Conservation (phyloP, 2,797 vertebrate genomes). For the Thaleichthys pacificus region DNA sequence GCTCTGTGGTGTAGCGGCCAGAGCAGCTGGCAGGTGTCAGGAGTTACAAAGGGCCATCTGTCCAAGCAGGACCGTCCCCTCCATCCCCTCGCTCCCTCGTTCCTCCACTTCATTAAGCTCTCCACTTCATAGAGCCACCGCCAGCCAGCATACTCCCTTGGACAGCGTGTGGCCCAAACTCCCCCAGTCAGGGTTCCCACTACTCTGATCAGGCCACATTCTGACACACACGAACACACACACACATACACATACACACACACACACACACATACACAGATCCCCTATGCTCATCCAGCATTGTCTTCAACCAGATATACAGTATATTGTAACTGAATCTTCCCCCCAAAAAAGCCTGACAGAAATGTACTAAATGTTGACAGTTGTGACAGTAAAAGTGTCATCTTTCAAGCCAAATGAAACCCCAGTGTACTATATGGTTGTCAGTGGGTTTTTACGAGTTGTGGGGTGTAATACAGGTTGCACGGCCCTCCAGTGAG, state of each 20-base stretch:
- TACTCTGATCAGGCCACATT: slow-evolving; percentile 1
- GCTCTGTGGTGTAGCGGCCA: slow-evolving; percentile 51
- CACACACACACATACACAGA: background rate
- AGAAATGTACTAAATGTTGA: no score
- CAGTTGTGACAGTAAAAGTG: no score
- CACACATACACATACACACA: background rate
- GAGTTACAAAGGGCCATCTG: slow-evolving; percentile 98
- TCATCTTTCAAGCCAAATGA: background rate
- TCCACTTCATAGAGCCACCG: slow-evolving; percentile 72
- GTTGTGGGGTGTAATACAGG: slow-evolving; percentile 11
- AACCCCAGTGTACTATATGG: background rate
- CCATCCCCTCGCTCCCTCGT: slow-evolving; percentile 38
- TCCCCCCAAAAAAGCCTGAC: no score
- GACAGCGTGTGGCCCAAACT: slow-evolving; percentile 66
- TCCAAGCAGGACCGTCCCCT: slow-evolving; percentile 80
- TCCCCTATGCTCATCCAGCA: no score
- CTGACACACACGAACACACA: background rate
- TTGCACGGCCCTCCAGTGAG: slow-evolving; percentile 14
- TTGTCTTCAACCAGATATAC: no score
- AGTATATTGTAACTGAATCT: no score
- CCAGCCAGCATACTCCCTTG: slow-evolving; percentile 52
- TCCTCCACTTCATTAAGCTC: slow-evolving; percentile 85
- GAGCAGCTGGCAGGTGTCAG: slow-evolving; percentile 99
- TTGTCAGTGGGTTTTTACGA: background rate
- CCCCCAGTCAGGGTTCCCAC: slow-evolving; percentile 2